phyloP scores from a whole-genome alignment of 2,888 invertebrate genomes.

The Archaeoteleia sp. region DNA sequence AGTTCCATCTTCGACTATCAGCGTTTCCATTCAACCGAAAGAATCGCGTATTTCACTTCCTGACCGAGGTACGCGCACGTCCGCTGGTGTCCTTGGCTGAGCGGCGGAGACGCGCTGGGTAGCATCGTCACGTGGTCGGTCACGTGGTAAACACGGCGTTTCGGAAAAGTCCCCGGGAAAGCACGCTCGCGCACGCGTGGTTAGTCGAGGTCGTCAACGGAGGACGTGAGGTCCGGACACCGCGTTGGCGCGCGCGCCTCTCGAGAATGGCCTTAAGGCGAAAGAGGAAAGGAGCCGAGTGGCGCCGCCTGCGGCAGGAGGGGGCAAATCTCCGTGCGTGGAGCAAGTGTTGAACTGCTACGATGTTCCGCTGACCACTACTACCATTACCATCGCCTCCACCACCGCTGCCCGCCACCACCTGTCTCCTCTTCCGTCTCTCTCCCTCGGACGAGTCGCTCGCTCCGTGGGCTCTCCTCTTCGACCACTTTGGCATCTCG shows the following conservation, averaged over 20 bases:
- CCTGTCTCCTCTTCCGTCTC: no score
- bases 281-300: conserved; percentile 76
- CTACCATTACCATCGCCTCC: conserved; percentile 75
- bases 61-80: conserved; percentile 14
- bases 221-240: conserved; percentile 65
- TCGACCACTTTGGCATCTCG: no score
- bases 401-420: conserved; percentile 32
- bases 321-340: conserved; percentile 62
- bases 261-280: conserved; percentile 77
- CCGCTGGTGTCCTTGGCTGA: conserved; percentile 44
- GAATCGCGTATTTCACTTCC: conserved; percentile 8
- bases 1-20: neutral
- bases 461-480: no score
- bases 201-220: conserved; percentile 63
- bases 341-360: conserved; percentile 64
- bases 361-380: conserved; percentile 68
- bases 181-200: conserved; percentile 58
- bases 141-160: conserved; percentile 44
- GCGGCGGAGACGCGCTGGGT: conserved; percentile 25
- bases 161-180: conserved; percentile 61
- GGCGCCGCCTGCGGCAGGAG: conserved; percentile 73
- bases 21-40: neutral
- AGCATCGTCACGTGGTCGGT: conserved; percentile 54
- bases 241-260: conserved; percentile 74
- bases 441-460: no score